Base-by-base conservation (phyloP, 2,888 invertebrate genomes). In the Silvanus unidentatus region DNA sequence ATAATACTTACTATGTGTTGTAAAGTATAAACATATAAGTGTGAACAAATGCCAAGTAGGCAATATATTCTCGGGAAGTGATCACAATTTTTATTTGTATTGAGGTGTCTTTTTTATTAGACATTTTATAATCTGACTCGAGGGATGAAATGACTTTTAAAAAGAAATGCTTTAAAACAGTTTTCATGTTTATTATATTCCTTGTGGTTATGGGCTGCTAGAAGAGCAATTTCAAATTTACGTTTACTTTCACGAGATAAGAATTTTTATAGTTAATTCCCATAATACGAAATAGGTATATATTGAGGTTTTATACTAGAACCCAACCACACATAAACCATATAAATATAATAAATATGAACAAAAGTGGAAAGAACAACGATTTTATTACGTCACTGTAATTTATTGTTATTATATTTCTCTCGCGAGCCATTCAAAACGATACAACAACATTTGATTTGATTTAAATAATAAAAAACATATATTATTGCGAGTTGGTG, bases 161-260 rank as follows among this genome's bases (percentile, higher is more conserved):
- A 64, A 64, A 62, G 62, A 63, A 64, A 62, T 58, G 62, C 61
- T 56, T 58, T 59, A 58, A 60, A 37, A 61, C 62, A 55, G n/a
- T 60, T 60, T 56, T 62, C 61, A 57, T 64, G 63, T 65, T 65
- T 65, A 63, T 65, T 64, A 65, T 65, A 65, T 64, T 64, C 53
- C 58, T 60, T 55, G 60, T 52, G 58, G 62, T 65, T 63, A 63
- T 61, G 54, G 16, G 13, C 15, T 13, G 14, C 37, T 37, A 12
- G 48, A 50, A 52, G 48, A 44, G 62, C 62, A 63, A 62, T 64
- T 63, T 61, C 55, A 52, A 54, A 62, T 64, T 65, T 64, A 64
- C 61, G 61, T 60, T 56, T 59, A 58, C 58, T 59, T 55, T 37
- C 15, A 48, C 39, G 54, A 50, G 58, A 63, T 63, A 61, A 60